Evolutionary conservation across 1,140 invertebrate species (phyloP).

Genomic region (Dysdera silvatica): DNA sequence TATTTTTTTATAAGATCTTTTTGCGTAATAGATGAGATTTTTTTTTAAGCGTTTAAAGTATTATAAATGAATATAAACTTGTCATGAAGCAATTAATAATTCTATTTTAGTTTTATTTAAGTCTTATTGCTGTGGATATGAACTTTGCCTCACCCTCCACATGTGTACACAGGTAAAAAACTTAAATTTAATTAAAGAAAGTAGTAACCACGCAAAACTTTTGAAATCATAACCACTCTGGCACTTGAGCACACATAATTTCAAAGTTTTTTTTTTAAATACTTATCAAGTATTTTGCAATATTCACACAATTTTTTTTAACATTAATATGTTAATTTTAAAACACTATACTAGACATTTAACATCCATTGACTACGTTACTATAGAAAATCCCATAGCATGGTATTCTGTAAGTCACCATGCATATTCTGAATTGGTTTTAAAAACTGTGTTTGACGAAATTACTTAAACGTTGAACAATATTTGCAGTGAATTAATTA

Average conservation of each 20-base stretch:
- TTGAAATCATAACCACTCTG: neutral
- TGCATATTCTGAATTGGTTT: no score
- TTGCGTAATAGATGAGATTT: neutral
- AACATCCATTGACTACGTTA: neutral
- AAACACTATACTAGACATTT: neutral
- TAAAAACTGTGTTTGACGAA: no score
- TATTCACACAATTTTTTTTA: neutral
- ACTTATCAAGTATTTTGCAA: neutral
- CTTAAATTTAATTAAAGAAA: slow-evolving; percentile 3
- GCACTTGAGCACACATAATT: slow-evolving; percentile 10
- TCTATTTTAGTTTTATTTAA: neutral
- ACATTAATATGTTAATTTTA: slow-evolving; percentile 16
- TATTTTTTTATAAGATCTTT: neutral
- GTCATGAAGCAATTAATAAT: neutral
- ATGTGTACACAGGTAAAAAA: no score
- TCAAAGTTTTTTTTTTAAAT: no score
- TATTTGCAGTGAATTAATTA: no score
- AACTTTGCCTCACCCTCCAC: neutral
- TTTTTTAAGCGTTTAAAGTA: neutral
- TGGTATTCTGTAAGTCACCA: no score
- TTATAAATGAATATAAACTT: neutral
- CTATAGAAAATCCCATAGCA: neutral
- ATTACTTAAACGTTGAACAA: no score
- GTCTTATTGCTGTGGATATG: neutral
- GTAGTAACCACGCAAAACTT: neutral